Conservation (phyloP, 2,113 vertebrate species). For the Suncus etruscus region DNA sequence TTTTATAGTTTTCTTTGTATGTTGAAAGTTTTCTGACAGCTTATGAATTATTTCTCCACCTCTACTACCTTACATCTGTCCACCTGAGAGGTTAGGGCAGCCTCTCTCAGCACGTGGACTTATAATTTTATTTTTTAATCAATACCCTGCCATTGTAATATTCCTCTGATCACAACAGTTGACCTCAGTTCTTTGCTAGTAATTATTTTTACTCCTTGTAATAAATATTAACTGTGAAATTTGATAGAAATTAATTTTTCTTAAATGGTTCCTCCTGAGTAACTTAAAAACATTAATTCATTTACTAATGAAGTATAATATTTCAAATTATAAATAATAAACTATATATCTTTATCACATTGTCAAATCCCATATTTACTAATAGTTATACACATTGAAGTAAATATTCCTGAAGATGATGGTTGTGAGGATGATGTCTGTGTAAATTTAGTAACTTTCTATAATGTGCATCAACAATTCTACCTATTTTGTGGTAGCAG, state of each 20-base stretch:
- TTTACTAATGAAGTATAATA: slow-evolving; percentile 28
- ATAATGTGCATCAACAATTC: neutral
- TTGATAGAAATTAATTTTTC: slow-evolving; percentile 52
- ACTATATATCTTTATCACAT: neutral
- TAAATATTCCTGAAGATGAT: neutral
- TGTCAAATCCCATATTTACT: neutral
- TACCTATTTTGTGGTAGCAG: neutral
- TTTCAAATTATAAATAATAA: slow-evolving; percentile 19
- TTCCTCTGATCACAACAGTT: no score
- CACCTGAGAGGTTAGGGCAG: no score
- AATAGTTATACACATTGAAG: no score
- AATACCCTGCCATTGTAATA: no score
- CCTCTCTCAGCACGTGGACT: no score
- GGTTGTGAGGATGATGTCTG: no score
- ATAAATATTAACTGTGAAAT: slow-evolving; percentile 40
- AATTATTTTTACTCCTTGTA: slow-evolving; percentile 35
- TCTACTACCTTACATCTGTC: no score
- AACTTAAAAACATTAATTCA: slow-evolving; percentile 45
- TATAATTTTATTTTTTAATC: no score
- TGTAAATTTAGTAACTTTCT: neutral
- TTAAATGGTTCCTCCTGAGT: slow-evolving; percentile 12
- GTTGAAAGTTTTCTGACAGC: no score
- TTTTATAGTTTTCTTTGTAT: no score
- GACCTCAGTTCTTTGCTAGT: no score
- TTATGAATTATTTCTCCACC: no score